Evolutionary conservation across 35 echinoderm and acorn worm species (phyloP).

Genomic region (Acanthaster planci): DNA sequence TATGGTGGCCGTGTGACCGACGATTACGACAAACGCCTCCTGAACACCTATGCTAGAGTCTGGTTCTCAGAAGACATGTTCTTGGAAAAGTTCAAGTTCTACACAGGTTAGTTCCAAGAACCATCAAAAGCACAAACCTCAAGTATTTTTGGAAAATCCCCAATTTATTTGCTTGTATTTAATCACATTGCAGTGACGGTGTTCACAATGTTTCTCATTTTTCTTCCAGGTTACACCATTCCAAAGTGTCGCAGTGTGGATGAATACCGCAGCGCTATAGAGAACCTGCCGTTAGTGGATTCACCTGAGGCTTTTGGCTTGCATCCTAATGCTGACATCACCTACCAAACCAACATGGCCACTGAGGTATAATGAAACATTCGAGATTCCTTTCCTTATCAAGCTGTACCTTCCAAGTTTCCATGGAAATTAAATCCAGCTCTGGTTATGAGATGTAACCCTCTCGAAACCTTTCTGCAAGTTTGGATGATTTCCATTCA

Average conservation of each 20-base stretch:
- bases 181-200: too few relatives aligned
- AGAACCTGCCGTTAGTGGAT: slow-evolving; percentile 80
- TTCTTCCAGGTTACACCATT: slow-evolving; percentile 72
- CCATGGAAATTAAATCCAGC: too few relatives aligned
- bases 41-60: slow-evolving; percentile 88
- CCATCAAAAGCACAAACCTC: not conserved
- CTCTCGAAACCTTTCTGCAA: too few relatives aligned
- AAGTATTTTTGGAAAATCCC: not conserved
- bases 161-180: too few relatives aligned
- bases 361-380: slow-evolving; percentile 65
- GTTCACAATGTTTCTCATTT: slow-evolving; percentile 2
- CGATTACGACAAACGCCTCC: slow-evolving; percentile 94
- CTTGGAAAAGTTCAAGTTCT: slow-evolving; percentile 99
- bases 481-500: too few relatives aligned
- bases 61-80: slow-evolving; percentile 99
- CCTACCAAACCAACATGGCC: slow-evolving; percentile 94
- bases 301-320: slow-evolving; percentile 96
- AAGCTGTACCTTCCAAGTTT: too few relatives aligned
- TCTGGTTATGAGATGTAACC: too few relatives aligned
- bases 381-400: too few relatives aligned
- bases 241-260: slow-evolving; percentile 89
- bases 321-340: slow-evolving; percentile 99
- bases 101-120: slow-evolving; percentile 66
- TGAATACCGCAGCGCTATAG: slow-evolving; percentile 89
- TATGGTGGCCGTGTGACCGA: slow-evolving; percentile 96